These are phyloP conservation scores for Pygoscelis adeliae DNA, from an alignment of 2,113 vertebrate genomes.

Conservation along the genomic window DNA sequence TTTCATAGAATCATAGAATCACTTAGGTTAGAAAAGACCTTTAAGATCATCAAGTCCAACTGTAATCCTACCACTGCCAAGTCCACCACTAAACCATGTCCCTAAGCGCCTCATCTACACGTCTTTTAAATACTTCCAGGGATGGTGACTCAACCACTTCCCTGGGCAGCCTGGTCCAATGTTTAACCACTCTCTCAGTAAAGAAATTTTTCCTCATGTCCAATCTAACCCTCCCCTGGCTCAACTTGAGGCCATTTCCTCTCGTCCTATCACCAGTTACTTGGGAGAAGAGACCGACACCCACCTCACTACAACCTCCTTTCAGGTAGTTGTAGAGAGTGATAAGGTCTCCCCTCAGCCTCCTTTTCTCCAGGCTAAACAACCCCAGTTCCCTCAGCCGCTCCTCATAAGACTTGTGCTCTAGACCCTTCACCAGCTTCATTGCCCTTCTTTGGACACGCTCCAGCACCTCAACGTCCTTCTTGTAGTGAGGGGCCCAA, in stretches of 20 bases:
- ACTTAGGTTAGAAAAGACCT: background rate
- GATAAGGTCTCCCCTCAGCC: background rate
- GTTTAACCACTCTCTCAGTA: background rate
- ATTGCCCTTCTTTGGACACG: background rate
- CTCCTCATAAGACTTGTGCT: background rate
- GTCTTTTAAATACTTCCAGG: background rate
- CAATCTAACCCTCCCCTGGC: background rate
- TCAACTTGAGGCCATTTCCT: background rate
- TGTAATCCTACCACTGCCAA: background rate
- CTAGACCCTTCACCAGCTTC: background rate
- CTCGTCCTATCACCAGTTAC: rapidly evolving
- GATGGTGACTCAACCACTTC: background rate
- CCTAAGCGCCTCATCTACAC: rapidly evolving
- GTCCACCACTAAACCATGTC: background rate
- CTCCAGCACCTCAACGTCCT: background rate
- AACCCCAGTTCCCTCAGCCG: background rate
- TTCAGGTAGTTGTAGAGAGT: background rate
- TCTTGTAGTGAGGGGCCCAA: background rate
- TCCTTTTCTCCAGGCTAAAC: background rate
- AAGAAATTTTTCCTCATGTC: background rate
- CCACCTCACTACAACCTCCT: background rate
- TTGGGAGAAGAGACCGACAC: background rate
- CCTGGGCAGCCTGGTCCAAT: background rate
- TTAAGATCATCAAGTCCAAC: background rate
- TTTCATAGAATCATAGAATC: background rate